A percentile compares a stretch with the other conserved stretches of the same genome.
phyloP scores from a whole-genome alignment of 2,888 invertebrate species.

The Drosophila anceps region DNA sequence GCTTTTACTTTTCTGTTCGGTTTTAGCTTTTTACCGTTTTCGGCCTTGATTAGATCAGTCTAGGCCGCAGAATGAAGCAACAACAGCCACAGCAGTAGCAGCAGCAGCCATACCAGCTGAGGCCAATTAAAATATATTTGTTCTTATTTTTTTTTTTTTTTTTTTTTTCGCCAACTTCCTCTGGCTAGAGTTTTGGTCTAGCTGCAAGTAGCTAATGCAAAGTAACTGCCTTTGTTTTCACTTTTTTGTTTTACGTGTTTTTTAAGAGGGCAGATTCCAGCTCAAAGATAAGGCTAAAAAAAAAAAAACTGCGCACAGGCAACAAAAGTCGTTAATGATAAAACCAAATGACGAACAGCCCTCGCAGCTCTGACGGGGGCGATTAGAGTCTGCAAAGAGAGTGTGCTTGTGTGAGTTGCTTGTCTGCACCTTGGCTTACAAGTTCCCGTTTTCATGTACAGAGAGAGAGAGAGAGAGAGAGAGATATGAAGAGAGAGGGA shows the following conservation, averaged over 20 bases:
- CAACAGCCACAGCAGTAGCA: conserved; percentile 1
- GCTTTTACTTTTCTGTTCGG: conserved; percentile 17
- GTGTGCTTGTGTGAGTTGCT: background rate
- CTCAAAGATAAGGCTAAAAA: conserved; percentile 60
- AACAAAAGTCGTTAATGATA: conserved; percentile 81
- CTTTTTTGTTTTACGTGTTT: conserved; percentile 29
- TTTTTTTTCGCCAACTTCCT: conserved; percentile 51
- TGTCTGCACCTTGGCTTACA: conserved; percentile 54
- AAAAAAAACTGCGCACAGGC: conserved; percentile 34
- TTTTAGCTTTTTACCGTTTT: conserved; percentile 11
- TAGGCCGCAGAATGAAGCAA: background rate
- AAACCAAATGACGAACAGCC: conserved; percentile 78
- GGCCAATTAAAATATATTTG: conserved; percentile 71
- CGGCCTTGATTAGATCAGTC: conserved; percentile 70
- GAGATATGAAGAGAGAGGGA: conserved; percentile 22
- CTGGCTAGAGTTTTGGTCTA: conserved; percentile 55
- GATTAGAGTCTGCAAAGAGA: conserved; percentile 44
- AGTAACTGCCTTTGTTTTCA: conserved; percentile 60
- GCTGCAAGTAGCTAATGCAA: conserved; percentile 39
- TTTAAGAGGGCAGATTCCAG: conserved; percentile 58
- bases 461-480: conserved; percentile 2
- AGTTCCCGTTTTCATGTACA: conserved; percentile 66
- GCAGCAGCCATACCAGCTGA: conserved; percentile 9
- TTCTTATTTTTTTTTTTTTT: conserved; percentile 7
- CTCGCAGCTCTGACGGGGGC: conserved; percentile 53